Base-by-base conservation (phyloP, 2,113 vertebrate genomes). In the Seriola dumerili region DNA sequence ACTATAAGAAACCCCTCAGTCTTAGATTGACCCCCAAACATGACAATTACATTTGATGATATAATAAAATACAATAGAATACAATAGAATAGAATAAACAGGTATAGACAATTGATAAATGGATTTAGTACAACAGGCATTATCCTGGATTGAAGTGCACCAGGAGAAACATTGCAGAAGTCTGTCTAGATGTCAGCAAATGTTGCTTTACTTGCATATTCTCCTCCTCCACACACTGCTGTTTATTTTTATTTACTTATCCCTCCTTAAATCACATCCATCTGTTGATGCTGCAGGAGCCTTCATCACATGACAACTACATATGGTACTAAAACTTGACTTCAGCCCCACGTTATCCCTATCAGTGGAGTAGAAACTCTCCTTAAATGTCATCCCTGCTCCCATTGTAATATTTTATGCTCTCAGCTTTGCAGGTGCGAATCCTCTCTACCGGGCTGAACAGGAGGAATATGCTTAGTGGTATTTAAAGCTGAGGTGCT, bases 401-500 rank as follows among this genome's bases (percentile, higher is more conserved):
- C 66, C 88, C 54, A 62, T 68, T 84, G 72, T 80, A 32, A 79
- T 85, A 75, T 76, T 65, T 73, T 55, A 83, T 63, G 48, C 72
- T 74, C 64, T 72, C 13, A 62, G 38, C 74, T 75, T 84, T 83
- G 80, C 81, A 87, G 85, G 72, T 87, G 80, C 73, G 81, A 92
- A 85, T 64, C 11, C 74, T 78, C 54, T 76, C 34, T 86, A 61
- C 58, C 84, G 75, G 79, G 73, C 50, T 61, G 72, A 82, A 84
- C 84, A 80, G 92, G 76, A 82, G 77, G 76, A 79, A 85, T 81
- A 67, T 85, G 77, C 80, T 84, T 62, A 84, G 83, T 81, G 64
- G 78, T 87, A 81, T 59, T 68, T 88, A 85, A 88, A 81, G 88
- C 86, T 21, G 55, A 86, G 90, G 86, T 57, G 69, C 76, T 88